Evolutionary conservation across 2,888 invertebrate genomes (phyloP).

Genomic region (Plagiodera versicolora): DNA sequence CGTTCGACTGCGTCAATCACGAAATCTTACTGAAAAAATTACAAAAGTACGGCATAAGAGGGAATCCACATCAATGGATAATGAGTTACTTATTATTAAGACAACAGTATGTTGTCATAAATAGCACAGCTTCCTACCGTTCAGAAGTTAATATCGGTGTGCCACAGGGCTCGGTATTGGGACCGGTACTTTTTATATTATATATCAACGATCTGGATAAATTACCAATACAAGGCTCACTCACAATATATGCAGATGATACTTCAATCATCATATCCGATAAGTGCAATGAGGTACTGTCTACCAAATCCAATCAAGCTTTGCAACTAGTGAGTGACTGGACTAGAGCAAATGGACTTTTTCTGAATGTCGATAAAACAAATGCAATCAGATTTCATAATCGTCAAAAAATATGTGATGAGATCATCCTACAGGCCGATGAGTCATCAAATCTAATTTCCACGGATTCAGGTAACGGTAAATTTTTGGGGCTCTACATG

Average conservation of each 20-base stretch:
- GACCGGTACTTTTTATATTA: neutral
- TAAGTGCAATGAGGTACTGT: neutral
- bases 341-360: conserved; percentile 6
- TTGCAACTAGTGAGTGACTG: conserved; percentile 4
- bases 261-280: conserved; percentile 5
- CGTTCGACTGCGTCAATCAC: too few relatives aligned
- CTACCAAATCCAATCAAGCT: neutral
- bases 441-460: neutral
- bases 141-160: neutral
- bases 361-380: conserved; percentile 1
- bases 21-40: neutral
- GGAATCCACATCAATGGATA: neutral
- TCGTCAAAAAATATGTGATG: neutral
- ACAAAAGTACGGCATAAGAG: neutral
- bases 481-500: neutral
- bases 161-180: neutral
- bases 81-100: neutral
- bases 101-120: too few relatives aligned
- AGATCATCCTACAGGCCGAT: too few relatives aligned
- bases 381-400: neutral
- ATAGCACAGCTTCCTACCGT: too few relatives aligned
- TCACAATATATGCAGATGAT: neutral
- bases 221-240: neutral
- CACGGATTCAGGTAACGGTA: neutral
- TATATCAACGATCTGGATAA: neutral